Conservation (phyloP, 2,888 invertebrate species). For the Idaea straminata region DNA sequence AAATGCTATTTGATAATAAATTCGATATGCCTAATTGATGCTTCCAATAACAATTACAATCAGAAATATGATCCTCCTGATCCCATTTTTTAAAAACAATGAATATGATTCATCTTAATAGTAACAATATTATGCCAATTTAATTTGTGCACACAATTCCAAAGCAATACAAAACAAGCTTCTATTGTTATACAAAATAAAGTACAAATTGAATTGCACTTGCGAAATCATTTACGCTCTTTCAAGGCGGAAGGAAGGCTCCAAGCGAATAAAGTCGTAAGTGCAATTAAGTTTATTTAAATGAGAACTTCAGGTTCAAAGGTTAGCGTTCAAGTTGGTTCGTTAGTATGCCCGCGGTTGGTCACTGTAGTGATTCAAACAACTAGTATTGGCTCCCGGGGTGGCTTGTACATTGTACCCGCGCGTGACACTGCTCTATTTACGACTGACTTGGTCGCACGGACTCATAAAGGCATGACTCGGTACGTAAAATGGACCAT, state of each 20-base stretch:
- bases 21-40: slow-evolving; percentile 15
- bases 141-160: slow-evolving; percentile 26
- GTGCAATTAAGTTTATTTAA: slow-evolving; percentile 8
- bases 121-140: slow-evolving; percentile 25
- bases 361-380: slow-evolving; percentile 56
- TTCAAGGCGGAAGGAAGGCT: slow-evolving; percentile 12
- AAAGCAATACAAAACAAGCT: slow-evolving; percentile 11
- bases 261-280: slow-evolving; percentile 19
- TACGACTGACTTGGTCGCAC: slow-evolving; percentile 59
- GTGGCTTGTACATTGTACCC: slow-evolving; percentile 75
- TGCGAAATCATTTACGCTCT: slow-evolving; percentile 16
- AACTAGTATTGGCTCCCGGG: slow-evolving; percentile 76
- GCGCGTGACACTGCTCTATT: slow-evolving; percentile 77
- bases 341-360: slow-evolving; percentile 25
- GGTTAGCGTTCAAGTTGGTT: slow-evolving; percentile 34
- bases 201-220: slow-evolving; percentile 8
- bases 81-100: slow-evolving; percentile 63
- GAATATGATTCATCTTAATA: slow-evolving; percentile 48
- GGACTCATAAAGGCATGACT: slow-evolving; percentile 51
- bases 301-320: slow-evolving; percentile 13
- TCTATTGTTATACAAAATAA: slow-evolving; percentile 10
- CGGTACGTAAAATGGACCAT: slow-evolving; percentile 37
- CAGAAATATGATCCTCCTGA: slow-evolving; percentile 28
- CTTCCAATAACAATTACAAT: slow-evolving; percentile 17
- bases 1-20: slow-evolving; percentile 4